Base-by-base conservation (phyloP, 2,888 invertebrate species). In the Prosapia bicincta region DNA sequence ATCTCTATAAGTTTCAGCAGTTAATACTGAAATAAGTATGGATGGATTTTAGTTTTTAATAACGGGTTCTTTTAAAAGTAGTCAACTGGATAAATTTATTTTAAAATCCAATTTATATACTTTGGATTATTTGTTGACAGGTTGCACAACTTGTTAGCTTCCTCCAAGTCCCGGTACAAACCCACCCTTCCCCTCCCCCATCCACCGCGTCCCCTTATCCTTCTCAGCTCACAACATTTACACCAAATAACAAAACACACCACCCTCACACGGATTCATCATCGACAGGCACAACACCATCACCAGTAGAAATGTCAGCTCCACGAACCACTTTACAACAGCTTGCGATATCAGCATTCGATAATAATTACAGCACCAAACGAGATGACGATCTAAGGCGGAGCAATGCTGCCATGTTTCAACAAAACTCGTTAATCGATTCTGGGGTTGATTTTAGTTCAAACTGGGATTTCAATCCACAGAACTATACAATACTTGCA, bases 131-230 rank as follows among this genome's bases (percentile, higher is more conserved):
- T 78, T 76, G 24, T 43, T 72, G 69, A 28, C 90, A 92, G 86
- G 92, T 93, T 82, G 91, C 90, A 71, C 93, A 93, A 81, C 86
- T 94, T 77, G 92, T 93, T 74, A 92, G 92, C 84, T 92, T 94
- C 84, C 88, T 93, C 6, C 92, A 93, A 81, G 86, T 88, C 67
- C 88, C 90, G 74, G 78, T 79, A 32, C 79, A 79, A 65, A 79
- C 79, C 24, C 77, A 78, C 72, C 78, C 78, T 38, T 43, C 75
- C 25, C 78, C 81, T n/a, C 78, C 80, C 25, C 78, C 78, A 30
- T 71, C 80, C 13, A 71, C 78, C 30, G 76, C 77, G 54, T 78
- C 79, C 65, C 80, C 80, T 23, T 80, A 78, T 75, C 80, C 79
- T 38, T 72, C 79, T 20, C 76, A 78, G 25, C 77, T 81, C 23